Evolutionary conservation across 2,113 vertebrate species (phyloP).

Genomic region (Pionites leucogaster): DNA sequence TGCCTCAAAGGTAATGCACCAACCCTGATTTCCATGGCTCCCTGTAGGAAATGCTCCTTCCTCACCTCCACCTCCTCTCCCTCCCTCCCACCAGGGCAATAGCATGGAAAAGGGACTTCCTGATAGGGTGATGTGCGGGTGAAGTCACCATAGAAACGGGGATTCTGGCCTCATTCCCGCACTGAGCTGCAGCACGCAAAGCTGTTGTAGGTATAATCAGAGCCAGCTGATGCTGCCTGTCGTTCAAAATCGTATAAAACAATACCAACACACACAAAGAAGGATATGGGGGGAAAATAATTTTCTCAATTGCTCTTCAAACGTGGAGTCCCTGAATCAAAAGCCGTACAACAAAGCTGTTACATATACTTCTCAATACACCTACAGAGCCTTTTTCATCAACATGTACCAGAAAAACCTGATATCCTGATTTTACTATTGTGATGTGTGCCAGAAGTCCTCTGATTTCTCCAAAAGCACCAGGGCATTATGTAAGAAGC

Average conservation of each 20-base stretch:
- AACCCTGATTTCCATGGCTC: background rate
- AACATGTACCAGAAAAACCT: background rate
- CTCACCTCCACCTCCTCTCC: background rate
- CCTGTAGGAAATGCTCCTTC: background rate
- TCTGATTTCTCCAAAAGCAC: background rate
- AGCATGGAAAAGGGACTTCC: background rate
- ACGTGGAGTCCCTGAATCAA: background rate
- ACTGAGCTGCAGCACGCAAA: background rate
- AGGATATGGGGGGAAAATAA: background rate
- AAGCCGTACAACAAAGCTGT: background rate
- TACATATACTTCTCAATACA: background rate
- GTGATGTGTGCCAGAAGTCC: background rate
- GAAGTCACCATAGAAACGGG: conserved; percentile 44
- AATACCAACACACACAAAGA: accelerated
- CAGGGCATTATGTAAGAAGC: background rate
- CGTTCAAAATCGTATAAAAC: background rate
- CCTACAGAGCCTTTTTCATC: background rate
- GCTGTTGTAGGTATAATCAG: background rate
- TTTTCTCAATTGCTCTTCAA: background rate
- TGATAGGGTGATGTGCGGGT: background rate
- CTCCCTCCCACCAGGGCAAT: background rate
- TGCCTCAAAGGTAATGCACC: background rate
- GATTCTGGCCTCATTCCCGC: background rate
- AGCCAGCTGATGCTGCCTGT: background rate
- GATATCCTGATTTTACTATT: background rate